A percentile compares a stretch with the other conserved stretches of the same genome.
Evolutionary conservation across 2,113 vertebrate genomes (phyloP).

Genomic region (Muscicapa adusta): DNA sequence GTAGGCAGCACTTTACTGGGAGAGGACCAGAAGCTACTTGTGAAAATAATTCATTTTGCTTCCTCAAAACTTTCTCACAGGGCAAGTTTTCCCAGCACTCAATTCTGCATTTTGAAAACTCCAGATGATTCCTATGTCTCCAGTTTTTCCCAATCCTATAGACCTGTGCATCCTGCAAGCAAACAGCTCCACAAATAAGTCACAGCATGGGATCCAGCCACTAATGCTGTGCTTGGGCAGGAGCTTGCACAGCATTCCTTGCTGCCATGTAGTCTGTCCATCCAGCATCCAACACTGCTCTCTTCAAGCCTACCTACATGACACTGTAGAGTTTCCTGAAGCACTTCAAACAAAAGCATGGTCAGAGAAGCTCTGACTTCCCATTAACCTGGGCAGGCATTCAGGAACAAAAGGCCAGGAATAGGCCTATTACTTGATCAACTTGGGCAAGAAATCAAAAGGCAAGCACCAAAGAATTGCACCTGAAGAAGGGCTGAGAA

Average conservation of each 20-base stretch:
- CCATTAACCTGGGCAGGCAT: background rate
- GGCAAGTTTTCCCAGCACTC: background rate
- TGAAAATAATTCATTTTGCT: background rate
- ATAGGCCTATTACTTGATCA: background rate
- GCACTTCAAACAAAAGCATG: background rate
- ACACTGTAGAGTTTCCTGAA: background rate
- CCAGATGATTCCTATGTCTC: background rate
- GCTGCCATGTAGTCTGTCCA: background rate
- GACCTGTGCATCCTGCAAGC: background rate
- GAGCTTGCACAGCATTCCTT: background rate
- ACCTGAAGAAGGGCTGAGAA: background rate
- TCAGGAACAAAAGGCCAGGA: background rate
- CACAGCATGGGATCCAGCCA: background rate
- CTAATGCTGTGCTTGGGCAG: background rate
- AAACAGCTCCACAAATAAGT: background rate
- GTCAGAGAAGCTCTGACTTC: background rate
- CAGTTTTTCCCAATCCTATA: background rate
- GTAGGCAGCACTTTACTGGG: background rate
- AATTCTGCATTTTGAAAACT: background rate
- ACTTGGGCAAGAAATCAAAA: background rate
- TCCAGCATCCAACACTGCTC: background rate
- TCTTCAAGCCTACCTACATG: accelerated
- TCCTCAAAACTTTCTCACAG: background rate
- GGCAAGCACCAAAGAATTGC: background rate
- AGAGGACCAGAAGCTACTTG: background rate